Conservation (phyloP, 2,797 vertebrate species). For the Sebastes flavidus region DNA sequence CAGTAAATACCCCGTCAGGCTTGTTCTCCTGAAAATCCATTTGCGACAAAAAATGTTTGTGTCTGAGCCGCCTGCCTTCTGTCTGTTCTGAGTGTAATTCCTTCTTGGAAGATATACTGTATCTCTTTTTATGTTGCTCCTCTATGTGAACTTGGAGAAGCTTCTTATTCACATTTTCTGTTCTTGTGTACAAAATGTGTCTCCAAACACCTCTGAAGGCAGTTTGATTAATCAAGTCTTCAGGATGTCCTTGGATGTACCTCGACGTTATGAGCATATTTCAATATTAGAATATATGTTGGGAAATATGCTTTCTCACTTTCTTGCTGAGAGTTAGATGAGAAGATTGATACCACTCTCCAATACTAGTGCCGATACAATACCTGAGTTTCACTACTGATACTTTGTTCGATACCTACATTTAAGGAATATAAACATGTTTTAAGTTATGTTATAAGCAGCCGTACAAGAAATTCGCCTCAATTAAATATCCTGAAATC, state of each 20-base stretch:
- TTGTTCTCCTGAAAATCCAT: slow-evolving; percentile 35
- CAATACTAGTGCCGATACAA: too few relatives aligned
- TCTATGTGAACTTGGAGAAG: not conserved
- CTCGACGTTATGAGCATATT: not conserved
- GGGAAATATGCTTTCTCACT: not conserved
- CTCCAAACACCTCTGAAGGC: not conserved
- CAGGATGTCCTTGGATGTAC: not conserved
- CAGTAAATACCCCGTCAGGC: slow-evolving; percentile 21
- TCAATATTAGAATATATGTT: not conserved
- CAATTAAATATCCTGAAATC: not conserved
- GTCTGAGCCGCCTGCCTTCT: slow-evolving; percentile 9
- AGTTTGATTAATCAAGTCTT: not conserved
- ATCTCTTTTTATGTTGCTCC: slow-evolving; percentile 2
- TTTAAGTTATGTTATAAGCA: not conserved
- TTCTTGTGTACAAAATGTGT: not conserved
- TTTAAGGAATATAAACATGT: not conserved
- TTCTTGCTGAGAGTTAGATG: not conserved
- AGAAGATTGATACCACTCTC: not conserved
- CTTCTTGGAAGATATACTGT: not conserved
- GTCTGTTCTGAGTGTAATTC: slow-evolving; percentile 6
- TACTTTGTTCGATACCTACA: not conserved
- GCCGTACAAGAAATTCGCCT: not conserved
- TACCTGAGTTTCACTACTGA: not conserved
- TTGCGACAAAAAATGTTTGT: slow-evolving; percentile 15
- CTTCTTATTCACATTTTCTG: not conserved